Percentiles rank a stretch among this genome's conserved stretches.
These are phyloP conservation scores for Neocrepidodera transversa DNA, from an alignment of 2,888 invertebrate species.

Conservation along the genomic window DNA sequence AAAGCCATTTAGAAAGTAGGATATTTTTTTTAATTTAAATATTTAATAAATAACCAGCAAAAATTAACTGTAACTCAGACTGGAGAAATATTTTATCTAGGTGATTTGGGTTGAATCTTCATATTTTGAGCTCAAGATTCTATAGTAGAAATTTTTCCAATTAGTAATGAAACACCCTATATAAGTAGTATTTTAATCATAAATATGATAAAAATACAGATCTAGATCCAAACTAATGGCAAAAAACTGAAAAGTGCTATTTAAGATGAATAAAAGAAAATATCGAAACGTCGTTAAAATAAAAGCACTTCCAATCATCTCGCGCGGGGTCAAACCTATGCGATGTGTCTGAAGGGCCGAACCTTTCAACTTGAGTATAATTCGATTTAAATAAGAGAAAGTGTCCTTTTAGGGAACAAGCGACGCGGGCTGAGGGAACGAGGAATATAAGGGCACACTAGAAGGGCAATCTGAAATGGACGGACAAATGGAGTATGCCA, in stretches of 20 bases:
- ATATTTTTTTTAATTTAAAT: too few relatives aligned
- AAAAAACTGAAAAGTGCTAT: background rate
- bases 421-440: constrained; percentile 44
- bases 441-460: constrained; percentile 33
- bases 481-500: constrained; percentile 57
- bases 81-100: too few relatives aligned
- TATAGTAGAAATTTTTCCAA: too few relatives aligned
- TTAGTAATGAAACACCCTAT: too few relatives aligned
- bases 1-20: too few relatives aligned
- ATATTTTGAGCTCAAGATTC: too few relatives aligned
- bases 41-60: too few relatives aligned
- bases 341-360: constrained; percentile 35
- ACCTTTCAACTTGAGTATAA: constrained; percentile 60
- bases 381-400: constrained; percentile 62
- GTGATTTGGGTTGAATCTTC: too few relatives aligned
- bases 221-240: too few relatives aligned
- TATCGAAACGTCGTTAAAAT: constrained; percentile 34
- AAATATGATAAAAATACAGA: too few relatives aligned
- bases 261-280: constrained; percentile 24
- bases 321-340: constrained; percentile 38
- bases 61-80: too few relatives aligned
- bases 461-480: constrained; percentile 53
- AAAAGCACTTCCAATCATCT: constrained; percentile 32
- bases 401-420: constrained; percentile 51
- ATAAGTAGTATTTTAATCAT: too few relatives aligned